Percentiles rank a stretch among this genome's conserved stretches.
These are phyloP conservation scores for Endomychus coccineus DNA, from an alignment of 2,888 invertebrate genomes.

Conservation along the genomic window DNA sequence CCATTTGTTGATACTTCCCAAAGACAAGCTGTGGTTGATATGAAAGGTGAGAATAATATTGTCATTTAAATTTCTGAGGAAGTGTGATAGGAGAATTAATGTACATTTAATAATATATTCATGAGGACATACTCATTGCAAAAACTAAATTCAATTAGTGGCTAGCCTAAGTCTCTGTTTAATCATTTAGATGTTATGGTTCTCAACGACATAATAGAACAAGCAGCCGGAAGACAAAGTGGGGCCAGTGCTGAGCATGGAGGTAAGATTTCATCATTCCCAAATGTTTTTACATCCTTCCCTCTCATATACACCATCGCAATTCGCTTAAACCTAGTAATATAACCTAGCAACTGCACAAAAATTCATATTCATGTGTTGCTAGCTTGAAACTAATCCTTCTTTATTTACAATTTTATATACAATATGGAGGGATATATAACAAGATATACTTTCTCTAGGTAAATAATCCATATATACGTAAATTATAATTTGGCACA, in stretches of 20 bases:
- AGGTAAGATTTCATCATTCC: slow-evolving; percentile 63
- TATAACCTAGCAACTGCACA: slow-evolving; percentile 29
- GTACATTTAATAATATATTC: not conserved
- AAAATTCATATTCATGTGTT: slow-evolving; percentile 14
- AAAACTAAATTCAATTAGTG: not conserved
- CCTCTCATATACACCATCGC: slow-evolving; percentile 41
- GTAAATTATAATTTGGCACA: too few species aligned
- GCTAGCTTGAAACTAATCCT: slow-evolving; percentile 30
- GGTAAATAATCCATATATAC: too few species aligned
- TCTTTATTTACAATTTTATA: slow-evolving; percentile 31
- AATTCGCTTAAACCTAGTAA: slow-evolving; percentile 38
- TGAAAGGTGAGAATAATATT: slow-evolving; percentile 53
- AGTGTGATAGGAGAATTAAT: too few species aligned
- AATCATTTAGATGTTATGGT: slow-evolving; percentile 86
- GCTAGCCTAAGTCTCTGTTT: slow-evolving; percentile 4
- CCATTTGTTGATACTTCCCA: slow-evolving; percentile 80
- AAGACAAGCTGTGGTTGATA: slow-evolving; percentile 85
- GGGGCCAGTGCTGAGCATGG: slow-evolving; percentile 79
- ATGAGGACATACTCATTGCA: not conserved
- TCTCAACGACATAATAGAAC: slow-evolving; percentile 92
- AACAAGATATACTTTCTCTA: too few species aligned
- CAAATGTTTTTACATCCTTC: slow-evolving; percentile 1
- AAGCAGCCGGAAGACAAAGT: slow-evolving; percentile 85
- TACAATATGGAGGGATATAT: slow-evolving; percentile 33
- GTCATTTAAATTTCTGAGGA: slow-evolving; percentile 20